Evolutionary conservation across 1,140 invertebrate species (phyloP), one percentile per base, ranked within the genome.

Genomic region (Plodia interpunctella): DNA sequence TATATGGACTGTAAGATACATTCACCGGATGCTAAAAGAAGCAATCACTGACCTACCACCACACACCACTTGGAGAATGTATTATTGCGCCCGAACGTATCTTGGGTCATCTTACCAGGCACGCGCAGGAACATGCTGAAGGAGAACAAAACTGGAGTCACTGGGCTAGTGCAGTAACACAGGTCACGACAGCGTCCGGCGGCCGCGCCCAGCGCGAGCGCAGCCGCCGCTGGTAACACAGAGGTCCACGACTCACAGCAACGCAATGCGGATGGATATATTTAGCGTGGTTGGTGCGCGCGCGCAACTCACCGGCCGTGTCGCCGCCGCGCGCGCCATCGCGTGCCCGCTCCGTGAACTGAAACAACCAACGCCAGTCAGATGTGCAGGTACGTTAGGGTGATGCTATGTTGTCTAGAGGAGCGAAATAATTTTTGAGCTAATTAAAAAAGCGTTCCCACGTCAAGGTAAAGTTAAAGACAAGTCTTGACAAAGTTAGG

Each of bases 321-420:
- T 74, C 76, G 65, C 73, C 65, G 57, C 59, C 74, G 72, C 74
- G 74, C 51, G 70, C 72, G 74, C 74, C 80, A 76, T 86, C 83
- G 65, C 73, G 71, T 64, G 70, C 60, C 59, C 80, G 74, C 70
- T 86, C 83, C 62, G 78, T 64, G 76, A 86, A 83, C 83, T 86
- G 80, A 57, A 83, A 86, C 74, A 80, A 59, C 67, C 30, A 20
- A 30, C 38, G 38, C 38, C 32, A 38, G 55, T 19, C 53, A 44
- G 38, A 44, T 17, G 13, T 44, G 38, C 38, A 44, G 38, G 38
- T 44, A 17, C 10, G 38, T 44, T 15, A 44, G 38, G 15, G 2
- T 4, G 38, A 13, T 44, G n/a, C 13, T n/a, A 15, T 17, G 2
- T 5, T 44, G 38, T 51, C 53, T 19, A 19, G 54, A 9, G 51